A percentile compares a stretch with the other conserved stretches of the same genome.
Evolutionary conservation across 2,888 invertebrate genomes (phyloP).

Genomic region (Phaedon cochleariae): DNA sequence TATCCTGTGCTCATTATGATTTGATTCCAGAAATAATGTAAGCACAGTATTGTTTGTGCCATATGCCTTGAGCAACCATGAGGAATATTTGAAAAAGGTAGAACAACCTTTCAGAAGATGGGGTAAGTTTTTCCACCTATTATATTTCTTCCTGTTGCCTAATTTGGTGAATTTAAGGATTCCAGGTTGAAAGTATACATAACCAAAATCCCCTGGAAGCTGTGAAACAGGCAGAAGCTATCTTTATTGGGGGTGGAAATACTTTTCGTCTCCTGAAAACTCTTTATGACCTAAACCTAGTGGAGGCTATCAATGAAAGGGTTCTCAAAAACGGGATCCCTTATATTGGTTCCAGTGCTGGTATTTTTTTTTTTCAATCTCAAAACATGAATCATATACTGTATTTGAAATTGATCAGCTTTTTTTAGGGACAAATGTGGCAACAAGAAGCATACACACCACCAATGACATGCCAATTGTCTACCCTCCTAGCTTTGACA

Average conservation of each 20-base stretch:
- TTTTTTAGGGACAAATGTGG: constrained; percentile 73
- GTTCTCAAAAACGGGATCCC: constrained; percentile 72
- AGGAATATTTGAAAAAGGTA: constrained; percentile 71
- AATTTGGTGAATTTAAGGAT: constrained; percentile 56
- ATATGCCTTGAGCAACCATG: constrained; percentile 74
- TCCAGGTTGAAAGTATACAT: constrained; percentile 73
- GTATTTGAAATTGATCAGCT: not conserved
- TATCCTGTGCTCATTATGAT: not conserved
- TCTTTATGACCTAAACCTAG: constrained; percentile 73
- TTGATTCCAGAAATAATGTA: constrained; percentile 67
- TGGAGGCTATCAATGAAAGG: constrained; percentile 70
- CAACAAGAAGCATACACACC: constrained; percentile 80
- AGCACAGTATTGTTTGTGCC: constrained; percentile 76
- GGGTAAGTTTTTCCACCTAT: constrained; percentile 61
- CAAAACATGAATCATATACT: not conserved
- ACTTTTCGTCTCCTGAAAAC: constrained; percentile 78
- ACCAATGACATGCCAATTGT: constrained; percentile 91
- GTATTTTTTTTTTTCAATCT: constrained; percentile 53
- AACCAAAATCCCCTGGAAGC: constrained; percentile 67
- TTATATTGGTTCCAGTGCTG: constrained; percentile 84
- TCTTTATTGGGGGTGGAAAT: constrained; percentile 85
- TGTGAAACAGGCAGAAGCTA: constrained; percentile 70
- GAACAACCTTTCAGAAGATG: constrained; percentile 68
- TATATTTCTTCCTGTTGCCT: not conserved
- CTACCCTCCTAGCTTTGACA: constrained; percentile 78